Conservation (phyloP, 2,113 vertebrate genomes). For the Rissa tridactyla region DNA sequence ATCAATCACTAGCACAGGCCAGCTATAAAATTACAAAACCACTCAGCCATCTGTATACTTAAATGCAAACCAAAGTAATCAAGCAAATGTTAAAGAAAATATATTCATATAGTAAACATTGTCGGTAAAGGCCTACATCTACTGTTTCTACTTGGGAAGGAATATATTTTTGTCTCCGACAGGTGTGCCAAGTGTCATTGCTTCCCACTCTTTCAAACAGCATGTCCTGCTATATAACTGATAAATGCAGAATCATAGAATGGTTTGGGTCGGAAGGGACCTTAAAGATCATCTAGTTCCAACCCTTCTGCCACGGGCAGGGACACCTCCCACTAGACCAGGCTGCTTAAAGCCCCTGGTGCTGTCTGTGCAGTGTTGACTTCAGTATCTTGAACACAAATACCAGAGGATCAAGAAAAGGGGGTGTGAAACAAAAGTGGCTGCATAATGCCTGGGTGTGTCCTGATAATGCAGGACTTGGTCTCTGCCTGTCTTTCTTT, state of each 20-base stretch:
- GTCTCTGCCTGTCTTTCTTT: background rate
- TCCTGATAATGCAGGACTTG: background rate
- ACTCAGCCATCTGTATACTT: constrained; percentile 18
- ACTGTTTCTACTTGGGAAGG: background rate
- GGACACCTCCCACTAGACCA: background rate
- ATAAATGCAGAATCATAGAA: background rate
- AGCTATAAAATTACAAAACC: constrained; percentile 53
- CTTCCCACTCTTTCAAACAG: background rate
- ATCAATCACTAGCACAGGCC: constrained; percentile 30
- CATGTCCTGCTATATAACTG: background rate
- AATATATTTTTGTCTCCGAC: background rate
- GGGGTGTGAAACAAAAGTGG: background rate
- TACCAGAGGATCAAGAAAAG: constrained; percentile 6
- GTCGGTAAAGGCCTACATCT: background rate
- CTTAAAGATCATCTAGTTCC: background rate
- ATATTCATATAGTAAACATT: background rate
- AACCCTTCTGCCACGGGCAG: background rate
- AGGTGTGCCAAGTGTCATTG: background rate
- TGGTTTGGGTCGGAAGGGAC: background rate
- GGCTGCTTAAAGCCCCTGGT: background rate
- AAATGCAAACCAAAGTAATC: constrained; percentile 33
- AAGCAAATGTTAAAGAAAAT: constrained; percentile 31
- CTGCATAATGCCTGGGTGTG: constrained; percentile 2
- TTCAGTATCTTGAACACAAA: background rate
- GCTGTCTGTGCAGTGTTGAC: background rate